Conservation (phyloP, 2,888 invertebrate species). For the Diaphora mendica region DNA sequence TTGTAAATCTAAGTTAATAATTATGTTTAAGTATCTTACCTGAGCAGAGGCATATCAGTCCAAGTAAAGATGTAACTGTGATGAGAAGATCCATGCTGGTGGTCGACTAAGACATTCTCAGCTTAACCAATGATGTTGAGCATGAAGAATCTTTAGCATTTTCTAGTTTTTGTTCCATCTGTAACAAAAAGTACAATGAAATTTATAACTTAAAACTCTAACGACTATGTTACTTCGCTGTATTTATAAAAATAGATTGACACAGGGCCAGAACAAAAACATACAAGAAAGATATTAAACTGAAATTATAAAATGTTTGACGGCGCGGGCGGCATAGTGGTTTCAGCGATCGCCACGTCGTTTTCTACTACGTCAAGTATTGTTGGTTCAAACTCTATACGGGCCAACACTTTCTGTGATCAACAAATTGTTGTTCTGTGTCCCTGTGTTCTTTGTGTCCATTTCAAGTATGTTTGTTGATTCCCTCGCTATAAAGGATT, state of each 20-base stretch:
- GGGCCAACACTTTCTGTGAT: too few relatives aligned
- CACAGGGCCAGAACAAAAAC: not conserved
- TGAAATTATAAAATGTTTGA: too few relatives aligned
- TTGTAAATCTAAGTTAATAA: not conserved
- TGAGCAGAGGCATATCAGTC: slow-evolving; percentile 71
- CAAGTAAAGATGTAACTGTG: slow-evolving; percentile 72
- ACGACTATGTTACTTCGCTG: not conserved
- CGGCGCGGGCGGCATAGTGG: too few relatives aligned
- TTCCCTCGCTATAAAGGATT: too few relatives aligned
- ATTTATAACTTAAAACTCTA: not conserved
- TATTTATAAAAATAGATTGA: not conserved
- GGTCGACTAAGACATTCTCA: slow-evolving; percentile 70
- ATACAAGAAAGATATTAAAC: not conserved
- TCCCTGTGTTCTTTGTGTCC: too few relatives aligned
- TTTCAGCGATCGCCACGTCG: too few relatives aligned
- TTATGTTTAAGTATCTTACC: slow-evolving; percentile 56
- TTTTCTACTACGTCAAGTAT: too few relatives aligned
- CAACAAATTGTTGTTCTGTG: too few relatives aligned
- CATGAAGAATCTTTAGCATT: slow-evolving; percentile 56
- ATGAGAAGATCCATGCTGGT: slow-evolving; percentile 72
- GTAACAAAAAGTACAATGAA: slow-evolving; percentile 51
- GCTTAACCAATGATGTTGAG: slow-evolving; percentile 46
- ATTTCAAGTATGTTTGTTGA: too few relatives aligned
- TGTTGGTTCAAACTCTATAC: too few relatives aligned
- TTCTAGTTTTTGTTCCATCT: slow-evolving; percentile 65